Conservation (phyloP, 2,888 invertebrate species). For the Coleophora flavipennella region DNA sequence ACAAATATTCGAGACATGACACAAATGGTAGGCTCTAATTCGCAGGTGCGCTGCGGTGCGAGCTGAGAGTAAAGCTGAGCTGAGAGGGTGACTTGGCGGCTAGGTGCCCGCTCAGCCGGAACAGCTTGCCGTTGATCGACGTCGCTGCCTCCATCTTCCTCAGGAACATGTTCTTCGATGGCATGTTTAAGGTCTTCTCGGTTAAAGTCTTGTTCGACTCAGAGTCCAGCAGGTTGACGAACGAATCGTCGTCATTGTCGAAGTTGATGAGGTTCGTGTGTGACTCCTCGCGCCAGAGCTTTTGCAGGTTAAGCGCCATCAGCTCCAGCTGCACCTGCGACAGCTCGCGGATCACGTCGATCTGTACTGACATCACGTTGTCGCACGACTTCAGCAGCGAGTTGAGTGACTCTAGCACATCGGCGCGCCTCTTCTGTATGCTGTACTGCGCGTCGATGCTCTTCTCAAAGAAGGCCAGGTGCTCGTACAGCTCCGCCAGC, state of each 20-base stretch:
- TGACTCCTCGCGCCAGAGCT: constrained; percentile 66
- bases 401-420: constrained; percentile 72
- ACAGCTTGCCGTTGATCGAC: constrained; percentile 50
- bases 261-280: constrained; percentile 51
- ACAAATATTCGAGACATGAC: too few species aligned
- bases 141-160: constrained; percentile 63
- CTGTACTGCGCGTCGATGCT: constrained; percentile 75
- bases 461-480: constrained; percentile 80
- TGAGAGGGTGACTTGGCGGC: constrained; percentile 40
- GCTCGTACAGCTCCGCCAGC: constrained; percentile 76
- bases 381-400: constrained; percentile 64
- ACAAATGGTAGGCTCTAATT: too few species aligned
- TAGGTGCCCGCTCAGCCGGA: constrained; percentile 49
- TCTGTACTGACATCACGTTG: constrained; percentile 67
- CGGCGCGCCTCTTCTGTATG: constrained; percentile 73
- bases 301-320: constrained; percentile 74
- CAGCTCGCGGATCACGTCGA: constrained; percentile 70
- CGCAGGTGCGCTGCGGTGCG: constrained; percentile 3
- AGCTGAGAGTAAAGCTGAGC: constrained; percentile 33
- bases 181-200: constrained; percentile 45
- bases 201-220: constrained; percentile 57
- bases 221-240: constrained; percentile 50
- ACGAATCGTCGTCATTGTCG: constrained; percentile 51
- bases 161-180: constrained; percentile 52
- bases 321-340: constrained; percentile 76